Base-by-base conservation (phyloP, 2,113 vertebrate genomes). In the Mustela lutreola region DNA sequence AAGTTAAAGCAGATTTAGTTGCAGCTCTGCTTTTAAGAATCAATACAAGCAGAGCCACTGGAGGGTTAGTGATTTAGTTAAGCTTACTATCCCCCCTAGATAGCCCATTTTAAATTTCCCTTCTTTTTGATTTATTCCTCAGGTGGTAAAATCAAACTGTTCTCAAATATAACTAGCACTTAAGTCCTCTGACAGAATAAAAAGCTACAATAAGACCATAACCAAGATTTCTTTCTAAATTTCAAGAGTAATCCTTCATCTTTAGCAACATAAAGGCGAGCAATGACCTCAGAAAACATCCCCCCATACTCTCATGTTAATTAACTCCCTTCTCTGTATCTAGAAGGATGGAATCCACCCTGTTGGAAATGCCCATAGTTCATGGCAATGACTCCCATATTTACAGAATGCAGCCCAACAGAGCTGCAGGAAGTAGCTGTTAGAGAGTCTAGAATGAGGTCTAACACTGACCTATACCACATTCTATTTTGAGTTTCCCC, bases 81-180 rank as follows among this genome's bases (percentile, higher is more conserved):
- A 93, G 2, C 16, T 73, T 93, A 31, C 33, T 67, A 21, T 82
- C 18, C 39, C n/a, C 56, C 56, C 45, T 70, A 45, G 21, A 48
- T 1, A 76, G 62, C 71, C 82, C 82, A 82, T 79, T 95, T 81
- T 15, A 84, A 86, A 92, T 89, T 73, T 91, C 79, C 26, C 65
- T 73, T 76, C 92, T 89, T 82, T 39, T 80, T 70, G 48, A 84
- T 89, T 79, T 95, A 91, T 91, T 92, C 71, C 73, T 95, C 82
- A 42, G 78, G 65, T 83, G 56, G 50, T 86, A 58, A 62, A 91
- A 97, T 80, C 91, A 95, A 93, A 67, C 78, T 36, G 0, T 36
- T 95, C 81, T 95, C 71, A 91, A 94, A 94, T 76, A 70, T 36
- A 97, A 78, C 80, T n/a, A 91, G 33, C 67, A 83, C 48, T 95